Evolutionary conservation across 2,113 vertebrate species (phyloP).

Genomic region (Picathartes gymnocephalus): DNA sequence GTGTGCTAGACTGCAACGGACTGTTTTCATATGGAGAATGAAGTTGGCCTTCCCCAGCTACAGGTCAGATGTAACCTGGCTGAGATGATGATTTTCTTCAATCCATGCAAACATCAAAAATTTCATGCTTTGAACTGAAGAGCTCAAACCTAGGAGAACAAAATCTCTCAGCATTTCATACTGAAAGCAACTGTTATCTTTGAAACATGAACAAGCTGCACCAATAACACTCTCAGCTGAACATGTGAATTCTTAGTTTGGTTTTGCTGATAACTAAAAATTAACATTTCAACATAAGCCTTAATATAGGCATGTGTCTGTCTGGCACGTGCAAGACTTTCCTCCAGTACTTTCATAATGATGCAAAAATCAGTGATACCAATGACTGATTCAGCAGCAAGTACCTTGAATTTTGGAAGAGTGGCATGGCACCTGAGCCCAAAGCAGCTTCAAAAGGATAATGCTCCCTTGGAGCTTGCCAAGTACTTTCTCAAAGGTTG

Average conservation of each 20-base stretch:
- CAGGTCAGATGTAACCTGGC: neutral
- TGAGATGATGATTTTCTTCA: neutral
- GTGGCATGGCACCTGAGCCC: neutral
- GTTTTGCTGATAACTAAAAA: conserved; percentile 38
- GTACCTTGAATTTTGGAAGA: neutral
- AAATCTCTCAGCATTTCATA: neutral
- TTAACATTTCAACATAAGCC: neutral
- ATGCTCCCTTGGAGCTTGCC: neutral
- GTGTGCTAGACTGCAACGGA: neutral
- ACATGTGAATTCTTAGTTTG: neutral
- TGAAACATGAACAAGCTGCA: neutral
- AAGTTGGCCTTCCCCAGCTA: neutral
- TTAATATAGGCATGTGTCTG: conserved; percentile 4
- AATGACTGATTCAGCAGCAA: neutral
- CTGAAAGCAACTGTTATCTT: neutral
- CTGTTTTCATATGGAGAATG: neutral
- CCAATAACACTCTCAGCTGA: neutral
- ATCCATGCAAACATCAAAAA: neutral
- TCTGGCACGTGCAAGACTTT: neutral
- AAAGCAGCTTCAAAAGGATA: neutral
- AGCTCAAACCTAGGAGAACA: neutral
- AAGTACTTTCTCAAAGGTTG: neutral
- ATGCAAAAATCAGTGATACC: neutral
- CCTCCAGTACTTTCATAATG: neutral
- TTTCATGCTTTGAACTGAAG: neutral